phyloP scores from a whole-genome alignment of 2,888 invertebrate species.

The Chymomyza procnemis region DNA sequence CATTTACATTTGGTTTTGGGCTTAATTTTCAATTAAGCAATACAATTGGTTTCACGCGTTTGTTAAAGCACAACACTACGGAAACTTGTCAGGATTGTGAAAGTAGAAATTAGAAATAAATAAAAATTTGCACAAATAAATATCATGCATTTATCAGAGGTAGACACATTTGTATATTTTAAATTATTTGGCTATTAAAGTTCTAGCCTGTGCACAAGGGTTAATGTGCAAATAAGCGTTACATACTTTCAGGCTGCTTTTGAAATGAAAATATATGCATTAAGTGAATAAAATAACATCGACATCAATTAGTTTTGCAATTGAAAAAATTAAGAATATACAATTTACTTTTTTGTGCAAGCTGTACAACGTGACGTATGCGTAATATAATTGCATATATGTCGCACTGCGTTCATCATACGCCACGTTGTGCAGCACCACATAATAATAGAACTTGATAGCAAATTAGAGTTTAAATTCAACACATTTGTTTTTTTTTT shows the following conservation, averaged over 20 bases:
- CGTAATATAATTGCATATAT: slow-evolving; percentile 2
- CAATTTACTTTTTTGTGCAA: background rate
- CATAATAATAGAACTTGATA: background rate
- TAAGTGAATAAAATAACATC: too few relatives aligned
- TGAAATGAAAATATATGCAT: background rate
- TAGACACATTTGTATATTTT: too few relatives aligned
- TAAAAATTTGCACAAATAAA: too few relatives aligned
- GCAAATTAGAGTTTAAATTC: background rate
- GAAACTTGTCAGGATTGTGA: background rate
- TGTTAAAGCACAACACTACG: background rate
- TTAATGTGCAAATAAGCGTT: background rate
- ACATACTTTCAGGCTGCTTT: slow-evolving; percentile 25
- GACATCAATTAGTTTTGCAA: background rate
- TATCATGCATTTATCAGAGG: too few relatives aligned
- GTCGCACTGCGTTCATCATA: slow-evolving; percentile 24
- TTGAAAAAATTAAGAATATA: background rate
- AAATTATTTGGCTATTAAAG: too few relatives aligned
- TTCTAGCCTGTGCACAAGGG: background rate
- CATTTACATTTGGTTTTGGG: slow-evolving; percentile 46
- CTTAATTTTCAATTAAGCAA: slow-evolving; percentile 50
- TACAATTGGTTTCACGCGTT: slow-evolving; percentile 24
- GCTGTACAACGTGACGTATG: background rate
- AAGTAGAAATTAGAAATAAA: too few relatives aligned
- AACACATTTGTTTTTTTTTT: slow-evolving; percentile 5
- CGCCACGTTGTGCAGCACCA: slow-evolving; percentile 24